Conservation (phyloP, 2,113 vertebrate genomes). For the Misgurnus anguillicaudatus region DNA sequence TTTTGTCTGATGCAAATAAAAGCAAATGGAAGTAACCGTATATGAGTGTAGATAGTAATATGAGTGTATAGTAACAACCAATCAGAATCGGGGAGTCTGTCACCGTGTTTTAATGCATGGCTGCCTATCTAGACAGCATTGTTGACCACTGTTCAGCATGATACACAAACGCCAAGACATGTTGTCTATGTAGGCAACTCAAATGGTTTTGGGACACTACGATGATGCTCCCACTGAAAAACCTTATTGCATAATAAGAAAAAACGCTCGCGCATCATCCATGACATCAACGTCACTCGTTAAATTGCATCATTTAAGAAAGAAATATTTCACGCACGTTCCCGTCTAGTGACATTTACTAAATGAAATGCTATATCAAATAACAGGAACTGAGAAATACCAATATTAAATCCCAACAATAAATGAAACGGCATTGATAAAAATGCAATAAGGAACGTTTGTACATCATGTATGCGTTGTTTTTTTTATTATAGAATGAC, state of each 20-base stretch:
- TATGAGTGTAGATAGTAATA: not conserved
- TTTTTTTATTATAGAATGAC: not conserved
- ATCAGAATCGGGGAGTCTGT: conserved; percentile 8
- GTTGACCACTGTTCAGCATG: not conserved
- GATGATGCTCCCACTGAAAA: not conserved
- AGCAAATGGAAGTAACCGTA: conserved; percentile 15
- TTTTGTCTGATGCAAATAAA: conserved; percentile 57
- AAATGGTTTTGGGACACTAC: not conserved
- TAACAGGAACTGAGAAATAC: not conserved
- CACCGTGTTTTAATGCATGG: not conserved
- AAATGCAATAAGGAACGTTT: not conserved
- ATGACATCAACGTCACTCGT: not conserved
- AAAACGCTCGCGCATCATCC: conserved; percentile 12
- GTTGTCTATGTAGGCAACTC: not conserved
- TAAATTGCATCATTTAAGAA: not conserved
- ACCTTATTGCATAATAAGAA: not conserved
- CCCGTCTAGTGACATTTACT: too few species aligned
- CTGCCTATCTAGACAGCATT: conserved; percentile 2
- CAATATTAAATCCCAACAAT: too few species aligned
- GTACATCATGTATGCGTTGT: not conserved
- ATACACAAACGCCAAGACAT: not conserved
- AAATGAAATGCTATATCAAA: not conserved
- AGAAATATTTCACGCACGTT: not conserved
- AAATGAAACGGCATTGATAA: not conserved
- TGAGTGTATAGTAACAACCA: conserved; percentile 25